Percentiles rank a stretch among this genome's conserved stretches.
Evolutionary conservation across 2,888 invertebrate species (phyloP).

Genomic region (Brachyptera putata): DNA sequence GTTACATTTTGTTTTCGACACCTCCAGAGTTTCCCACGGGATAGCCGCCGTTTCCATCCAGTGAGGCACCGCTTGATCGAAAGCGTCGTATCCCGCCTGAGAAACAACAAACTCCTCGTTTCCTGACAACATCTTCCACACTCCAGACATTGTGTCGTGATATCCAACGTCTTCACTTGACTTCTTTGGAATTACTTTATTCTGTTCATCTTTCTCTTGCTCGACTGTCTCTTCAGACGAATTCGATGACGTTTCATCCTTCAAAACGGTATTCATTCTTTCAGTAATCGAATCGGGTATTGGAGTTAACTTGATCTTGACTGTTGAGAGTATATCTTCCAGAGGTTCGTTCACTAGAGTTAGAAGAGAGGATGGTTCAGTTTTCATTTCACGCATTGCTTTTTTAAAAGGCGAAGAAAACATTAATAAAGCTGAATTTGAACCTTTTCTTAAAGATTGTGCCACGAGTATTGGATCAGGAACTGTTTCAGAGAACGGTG

Average conservation of each 20-base stretch:
- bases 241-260: background rate
- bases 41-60: constrained; percentile 30
- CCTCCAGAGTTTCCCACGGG: constrained; percentile 31
- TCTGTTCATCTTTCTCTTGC: background rate
- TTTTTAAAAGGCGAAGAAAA: background rate
- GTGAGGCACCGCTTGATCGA: constrained; percentile 27
- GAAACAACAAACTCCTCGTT: constrained; percentile 32
- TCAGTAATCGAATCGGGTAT: background rate
- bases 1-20: constrained; percentile 32
- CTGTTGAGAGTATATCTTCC: no score
- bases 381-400: background rate
- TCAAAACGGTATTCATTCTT: background rate
- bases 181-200: background rate
- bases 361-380: background rate
- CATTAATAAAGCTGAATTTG: background rate
- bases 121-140: constrained; percentile 32
- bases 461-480: background rate
- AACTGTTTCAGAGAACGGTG: constrained; percentile 22
- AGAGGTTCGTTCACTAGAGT: background rate
- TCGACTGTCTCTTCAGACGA: background rate
- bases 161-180: constrained; percentile 18
- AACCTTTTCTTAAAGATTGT: background rate
- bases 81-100: constrained; percentile 30
- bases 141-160: constrained; percentile 29
- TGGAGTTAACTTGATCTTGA: no score